Evolutionary conservation across 2,797 vertebrate genomes (phyloP).

Genomic region (Argentina silus): DNA sequence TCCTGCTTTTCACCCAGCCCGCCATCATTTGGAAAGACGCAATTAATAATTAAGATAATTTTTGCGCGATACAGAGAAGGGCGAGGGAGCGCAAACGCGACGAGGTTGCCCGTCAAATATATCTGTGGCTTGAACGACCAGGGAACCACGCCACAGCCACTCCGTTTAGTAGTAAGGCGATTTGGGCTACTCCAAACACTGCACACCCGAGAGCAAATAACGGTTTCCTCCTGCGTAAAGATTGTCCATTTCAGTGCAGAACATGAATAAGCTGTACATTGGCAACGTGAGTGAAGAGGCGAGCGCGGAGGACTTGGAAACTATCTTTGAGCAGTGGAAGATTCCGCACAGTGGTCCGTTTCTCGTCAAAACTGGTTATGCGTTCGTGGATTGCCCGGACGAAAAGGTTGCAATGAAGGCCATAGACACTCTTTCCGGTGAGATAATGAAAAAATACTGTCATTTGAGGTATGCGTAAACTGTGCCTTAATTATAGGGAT

Average conservation of each 20-base stretch:
- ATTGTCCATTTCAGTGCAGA: constrained; percentile 66
- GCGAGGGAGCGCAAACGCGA: constrained; percentile 75
- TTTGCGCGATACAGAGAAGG: constrained; percentile 68
- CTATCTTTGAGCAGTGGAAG: constrained; percentile 96
- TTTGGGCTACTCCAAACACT: constrained; percentile 71
- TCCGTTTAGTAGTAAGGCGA: constrained; percentile 72
- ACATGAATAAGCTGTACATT: constrained; percentile 99
- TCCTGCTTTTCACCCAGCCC: constrained; percentile 72
- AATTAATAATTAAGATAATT: constrained; percentile 80
- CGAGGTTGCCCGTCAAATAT: constrained; percentile 77
- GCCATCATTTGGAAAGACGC: constrained; percentile 81
- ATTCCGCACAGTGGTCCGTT: constrained; percentile 94
- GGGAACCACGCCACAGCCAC: constrained; percentile 78
- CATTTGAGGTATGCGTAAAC: constrained; percentile 32
- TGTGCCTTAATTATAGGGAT: constrained; percentile 43
- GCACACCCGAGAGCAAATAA: constrained; percentile 72
- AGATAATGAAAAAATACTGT: constrained; percentile 54
- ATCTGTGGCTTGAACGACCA: constrained; percentile 75
- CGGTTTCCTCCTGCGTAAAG: constrained; percentile 66
- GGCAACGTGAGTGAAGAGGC: constrained; percentile 96
- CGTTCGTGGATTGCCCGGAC: constrained; percentile 98
- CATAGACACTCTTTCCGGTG: constrained; percentile 98
- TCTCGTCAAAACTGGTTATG: constrained; percentile 95
- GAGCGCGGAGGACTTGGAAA: constrained; percentile 94
- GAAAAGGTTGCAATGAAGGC: constrained; percentile 97